Percentiles rank a stretch among this genome's conserved stretches.
These are phyloP conservation scores for Turdus rufiventris DNA, from an alignment of 2,113 vertebrate genomes.

Conservation along the genomic window DNA sequence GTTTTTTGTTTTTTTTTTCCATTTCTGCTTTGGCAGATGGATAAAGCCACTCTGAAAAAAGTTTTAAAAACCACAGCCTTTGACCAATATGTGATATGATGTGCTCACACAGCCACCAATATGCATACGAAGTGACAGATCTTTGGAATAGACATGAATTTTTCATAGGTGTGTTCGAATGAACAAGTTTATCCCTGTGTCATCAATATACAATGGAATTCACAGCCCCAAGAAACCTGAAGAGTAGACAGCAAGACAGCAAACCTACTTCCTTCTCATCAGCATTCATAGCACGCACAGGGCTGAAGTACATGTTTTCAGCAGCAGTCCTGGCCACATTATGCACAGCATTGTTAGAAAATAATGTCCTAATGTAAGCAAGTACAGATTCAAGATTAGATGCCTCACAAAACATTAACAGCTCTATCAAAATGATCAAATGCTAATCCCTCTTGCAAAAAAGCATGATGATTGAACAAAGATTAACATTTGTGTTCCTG, in stretches of 20 bases:
- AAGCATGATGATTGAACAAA: not conserved
- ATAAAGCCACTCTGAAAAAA: not conserved
- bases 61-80: not conserved
- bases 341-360: not conserved
- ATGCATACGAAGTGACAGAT: not conserved
- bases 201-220: constrained; percentile 30
- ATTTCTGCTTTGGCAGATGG: not conserved
- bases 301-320: not conserved
- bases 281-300: not conserved
- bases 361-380: not conserved
- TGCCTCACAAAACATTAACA: not conserved
- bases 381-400: not conserved
- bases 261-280: constrained; percentile 1
- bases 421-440: not conserved
- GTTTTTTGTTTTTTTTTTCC: not conserved
- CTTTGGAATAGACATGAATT: constrained; percentile 14
- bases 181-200: constrained; percentile 13
- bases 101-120: not conserved
- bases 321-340: not conserved
- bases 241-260: not conserved
- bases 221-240: not conserved
- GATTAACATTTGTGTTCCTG: not conserved
- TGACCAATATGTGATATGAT: not conserved
- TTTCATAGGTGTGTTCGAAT: constrained; percentile 2
- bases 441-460: not conserved